Evolutionary conservation across 2,888 invertebrate genomes (phyloP).

Genomic region (Rhaphigaster nebulosa): DNA sequence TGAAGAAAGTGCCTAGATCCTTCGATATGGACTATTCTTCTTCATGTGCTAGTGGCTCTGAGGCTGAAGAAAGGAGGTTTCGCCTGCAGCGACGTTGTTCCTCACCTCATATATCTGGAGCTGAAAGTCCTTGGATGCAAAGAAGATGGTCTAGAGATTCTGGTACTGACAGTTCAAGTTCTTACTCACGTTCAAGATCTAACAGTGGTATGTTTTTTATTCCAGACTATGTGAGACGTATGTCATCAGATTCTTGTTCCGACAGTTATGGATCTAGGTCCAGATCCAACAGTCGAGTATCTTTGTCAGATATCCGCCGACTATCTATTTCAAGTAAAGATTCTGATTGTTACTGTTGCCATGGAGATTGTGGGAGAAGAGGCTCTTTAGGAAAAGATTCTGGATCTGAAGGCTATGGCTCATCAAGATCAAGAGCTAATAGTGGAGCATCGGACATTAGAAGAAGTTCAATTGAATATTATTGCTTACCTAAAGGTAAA

Average conservation of each 20-base stretch:
- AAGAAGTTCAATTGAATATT: constrained; percentile 65
- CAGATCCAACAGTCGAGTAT: constrained; percentile 66
- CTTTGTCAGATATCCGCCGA: constrained; percentile 66
- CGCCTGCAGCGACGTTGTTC: constrained; percentile 69
- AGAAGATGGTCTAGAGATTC: constrained; percentile 72
- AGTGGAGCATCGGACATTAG: constrained; percentile 68
- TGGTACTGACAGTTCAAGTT: constrained; percentile 72
- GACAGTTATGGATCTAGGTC: constrained; percentile 68
- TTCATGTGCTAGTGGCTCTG: constrained; percentile 72
- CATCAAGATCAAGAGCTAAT: constrained; percentile 71
- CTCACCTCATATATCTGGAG: constrained; percentile 70
- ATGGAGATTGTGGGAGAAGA: constrained; percentile 64
- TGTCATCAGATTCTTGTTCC: constrained; percentile 75
- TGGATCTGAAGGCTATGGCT: constrained; percentile 68
- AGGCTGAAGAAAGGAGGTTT: constrained; percentile 71
- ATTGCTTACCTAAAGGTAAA: constrained; percentile 63
- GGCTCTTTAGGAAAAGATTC: constrained; percentile 67
- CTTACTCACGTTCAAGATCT: constrained; percentile 74
- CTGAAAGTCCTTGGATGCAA: constrained; percentile 77
- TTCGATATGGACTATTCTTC: constrained; percentile 76
- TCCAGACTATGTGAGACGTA: constrained; percentile 73
- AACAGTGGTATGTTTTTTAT: constrained; percentile 74
- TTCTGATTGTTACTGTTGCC: constrained; percentile 70
- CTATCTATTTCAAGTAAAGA: constrained; percentile 68
- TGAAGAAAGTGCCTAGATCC: constrained; percentile 73